phyloP scores from a whole-genome alignment of 1,140 invertebrate species.

The Idris sp. region DNA sequence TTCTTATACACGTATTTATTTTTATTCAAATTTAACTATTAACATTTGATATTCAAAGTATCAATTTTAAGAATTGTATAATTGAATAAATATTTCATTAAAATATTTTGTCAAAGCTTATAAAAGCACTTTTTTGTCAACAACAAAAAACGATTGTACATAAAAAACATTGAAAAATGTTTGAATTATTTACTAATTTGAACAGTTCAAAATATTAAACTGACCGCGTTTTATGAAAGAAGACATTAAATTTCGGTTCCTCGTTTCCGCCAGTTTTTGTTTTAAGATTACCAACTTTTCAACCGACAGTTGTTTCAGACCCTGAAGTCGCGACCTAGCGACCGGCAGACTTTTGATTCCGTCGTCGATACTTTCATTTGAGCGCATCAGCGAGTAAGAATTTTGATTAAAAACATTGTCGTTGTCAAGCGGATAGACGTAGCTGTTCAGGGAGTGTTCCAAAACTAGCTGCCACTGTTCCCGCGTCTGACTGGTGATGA shows the following conservation, averaged over 20 bases:
- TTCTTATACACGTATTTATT: too few relatives aligned
- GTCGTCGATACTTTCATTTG: conserved; percentile 65
- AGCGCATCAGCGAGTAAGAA: conserved; percentile 49
- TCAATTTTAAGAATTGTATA: too few relatives aligned
- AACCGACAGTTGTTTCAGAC: conserved; percentile 82
- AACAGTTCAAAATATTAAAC: too few relatives aligned
- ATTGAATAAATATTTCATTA: too few relatives aligned
- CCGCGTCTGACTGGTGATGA: conserved; percentile 83
- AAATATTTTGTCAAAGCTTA: too few relatives aligned
- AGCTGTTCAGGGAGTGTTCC: conserved; percentile 81
- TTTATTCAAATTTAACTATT: too few relatives aligned
- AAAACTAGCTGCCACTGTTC: conserved; percentile 83
- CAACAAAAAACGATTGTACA: too few relatives aligned
- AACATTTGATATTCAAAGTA: too few relatives aligned
- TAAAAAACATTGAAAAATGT: too few relatives aligned
- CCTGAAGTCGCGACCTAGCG: conserved; percentile 80
- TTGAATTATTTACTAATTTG: too few relatives aligned
- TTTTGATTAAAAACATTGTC: conserved; percentile 46
- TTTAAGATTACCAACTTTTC: conserved; percentile 83
- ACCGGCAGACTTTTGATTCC: conserved; percentile 37
- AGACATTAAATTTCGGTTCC: conserved; percentile 71
- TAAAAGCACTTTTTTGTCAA: too few relatives aligned
- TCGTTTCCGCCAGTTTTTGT: conserved; percentile 82
- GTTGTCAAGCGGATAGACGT: conserved; percentile 80
- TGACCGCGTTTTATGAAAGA: conserved; percentile 59